phyloP scores from a whole-genome alignment of 2,113 vertebrate species.

The Protobothrops flavoviridis region DNA sequence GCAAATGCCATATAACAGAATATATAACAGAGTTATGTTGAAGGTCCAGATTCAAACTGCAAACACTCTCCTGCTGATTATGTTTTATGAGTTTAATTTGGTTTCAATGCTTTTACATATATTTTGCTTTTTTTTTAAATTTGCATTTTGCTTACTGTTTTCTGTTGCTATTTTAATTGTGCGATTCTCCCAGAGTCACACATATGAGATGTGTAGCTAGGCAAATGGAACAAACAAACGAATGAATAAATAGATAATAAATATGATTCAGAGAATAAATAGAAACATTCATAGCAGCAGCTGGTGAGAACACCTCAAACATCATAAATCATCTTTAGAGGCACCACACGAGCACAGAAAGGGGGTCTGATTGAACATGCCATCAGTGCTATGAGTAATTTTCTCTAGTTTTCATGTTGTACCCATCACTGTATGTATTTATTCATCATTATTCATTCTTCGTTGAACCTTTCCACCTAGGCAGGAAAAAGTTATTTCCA shows the following conservation, averaged over 20 bases:
- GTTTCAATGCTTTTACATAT: background rate
- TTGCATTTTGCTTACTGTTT: background rate
- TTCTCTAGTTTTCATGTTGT: background rate
- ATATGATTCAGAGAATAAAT: background rate
- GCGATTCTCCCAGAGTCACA: background rate
- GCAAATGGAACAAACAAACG: background rate
- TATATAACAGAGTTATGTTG: background rate
- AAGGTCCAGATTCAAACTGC: background rate
- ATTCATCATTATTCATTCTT: background rate
- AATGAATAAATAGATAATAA: background rate
- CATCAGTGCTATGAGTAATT: background rate
- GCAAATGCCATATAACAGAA: background rate
- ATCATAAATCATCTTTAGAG: background rate
- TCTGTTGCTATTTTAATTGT: background rate
- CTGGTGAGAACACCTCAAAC: background rate
- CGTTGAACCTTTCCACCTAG: conserved; percentile 16
- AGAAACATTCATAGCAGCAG: background rate
- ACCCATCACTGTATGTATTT: background rate
- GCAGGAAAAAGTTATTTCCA: background rate
- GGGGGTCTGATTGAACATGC: background rate
- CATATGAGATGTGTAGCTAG: background rate
- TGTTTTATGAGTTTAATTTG: background rate
- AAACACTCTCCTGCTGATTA: background rate
- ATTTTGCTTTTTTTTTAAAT: background rate
- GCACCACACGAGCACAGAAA: background rate